A percentile compares a stretch with the other conserved stretches of the same genome.
phyloP scores from a whole-genome alignment of 2,113 vertebrate genomes.

The Stegostoma tigrinum region DNA sequence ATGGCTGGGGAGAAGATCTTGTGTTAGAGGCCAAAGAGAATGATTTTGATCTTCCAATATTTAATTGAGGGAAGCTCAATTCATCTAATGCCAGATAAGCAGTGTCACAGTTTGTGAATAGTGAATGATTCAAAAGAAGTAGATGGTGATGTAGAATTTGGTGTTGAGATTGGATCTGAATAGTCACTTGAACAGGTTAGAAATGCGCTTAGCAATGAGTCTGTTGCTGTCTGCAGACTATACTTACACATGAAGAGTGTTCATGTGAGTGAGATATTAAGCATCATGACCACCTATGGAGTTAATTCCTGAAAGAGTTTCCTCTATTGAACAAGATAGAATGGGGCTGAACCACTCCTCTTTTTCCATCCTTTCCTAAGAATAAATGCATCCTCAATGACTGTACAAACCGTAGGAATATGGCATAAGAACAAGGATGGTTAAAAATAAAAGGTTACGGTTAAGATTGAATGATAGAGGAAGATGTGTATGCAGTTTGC shows the following conservation, averaged over 20 bases:
- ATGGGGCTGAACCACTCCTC: not conserved
- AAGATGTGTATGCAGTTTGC: not conserved
- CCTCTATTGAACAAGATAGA: too few species aligned
- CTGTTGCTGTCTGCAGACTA: not conserved
- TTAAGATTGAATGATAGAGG: not conserved
- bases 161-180: not conserved
- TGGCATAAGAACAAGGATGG: not conserved
- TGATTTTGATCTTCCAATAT: not conserved
- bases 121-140: not conserved
- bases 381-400: not conserved
- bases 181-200: not conserved
- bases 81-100: not conserved
- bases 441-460: not conserved
- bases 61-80: not conserved
- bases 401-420: not conserved
- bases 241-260: not conserved
- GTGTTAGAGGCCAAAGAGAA: not conserved
- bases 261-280: not conserved
- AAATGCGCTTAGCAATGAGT: not conserved
- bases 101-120: not conserved
- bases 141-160: too few species aligned
- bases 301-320: not conserved
- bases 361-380: not conserved
- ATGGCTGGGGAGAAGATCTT: not conserved
- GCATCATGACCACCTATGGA: not conserved